Base-by-base conservation (phyloP, 2,888 invertebrate species). In the Onchidella celtica region DNA sequence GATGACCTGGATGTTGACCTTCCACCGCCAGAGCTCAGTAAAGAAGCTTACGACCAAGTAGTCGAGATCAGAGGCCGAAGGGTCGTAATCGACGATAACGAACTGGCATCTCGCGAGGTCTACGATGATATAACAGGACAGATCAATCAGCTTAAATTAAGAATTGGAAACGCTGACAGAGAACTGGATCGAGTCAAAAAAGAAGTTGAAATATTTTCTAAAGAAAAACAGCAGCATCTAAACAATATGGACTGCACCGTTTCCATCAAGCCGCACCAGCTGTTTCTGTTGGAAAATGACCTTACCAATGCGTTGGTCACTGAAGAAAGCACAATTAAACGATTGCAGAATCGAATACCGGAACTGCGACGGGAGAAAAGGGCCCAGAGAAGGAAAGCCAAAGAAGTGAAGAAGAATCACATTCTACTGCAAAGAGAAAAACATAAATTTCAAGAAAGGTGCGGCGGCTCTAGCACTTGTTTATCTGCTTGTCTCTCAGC, bases 1-100 rank as follows among this genome's bases (percentile, higher is more conserved):
- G 81, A 81, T 29, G 81, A 63, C 9, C 36, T 81, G 27, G 81
- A 81, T 40, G 59, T 81, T 27, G 81, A 81, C 27, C 55, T 81
- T 24, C 81, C 81, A 34, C 81, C 81, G 1, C 65, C 66, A 9
- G 81, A 81, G 34, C 57, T 81, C 3, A 81, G 55, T 24, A 76
- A 63, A 27, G 75, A 76, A 2, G 17, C 65, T 11, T 81, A 81
- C 57, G 81, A 81, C 9, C 55, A 66, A 24, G 76, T 70, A 0
- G 17, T 81, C 9, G 81, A 81, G n/a, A 59, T 80, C 6, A 47
- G 80, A 17, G 57, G 47, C 21, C 17, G 72, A 24, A 65, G 80
- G 0, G 4, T 74, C 2, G 1, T 40, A 3, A 63, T 80, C 4
- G 81, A 81, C 29, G 76, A 81, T 34, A 11, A 29, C 36, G 81